A percentile compares a stretch with the other conserved stretches of the same genome.
phyloP scores from a whole-genome alignment of 2,888 invertebrate genomes.

The Troides oblongomaculatus region DNA sequence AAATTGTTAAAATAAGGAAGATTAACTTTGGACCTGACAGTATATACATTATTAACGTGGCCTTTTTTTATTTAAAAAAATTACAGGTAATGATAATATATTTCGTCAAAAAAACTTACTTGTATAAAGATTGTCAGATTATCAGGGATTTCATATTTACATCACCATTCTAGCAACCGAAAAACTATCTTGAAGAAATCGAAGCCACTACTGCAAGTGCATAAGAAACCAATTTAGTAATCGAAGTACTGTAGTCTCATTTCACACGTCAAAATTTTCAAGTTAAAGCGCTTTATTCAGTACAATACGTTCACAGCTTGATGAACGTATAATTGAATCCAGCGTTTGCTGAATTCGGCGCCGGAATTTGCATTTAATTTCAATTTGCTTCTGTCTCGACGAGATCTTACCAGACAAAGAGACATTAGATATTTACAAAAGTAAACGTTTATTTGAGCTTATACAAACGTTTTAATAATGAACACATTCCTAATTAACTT shows the following conservation, averaged over 20 bases:
- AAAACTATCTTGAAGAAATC: neutral
- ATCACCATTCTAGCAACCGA: neutral
- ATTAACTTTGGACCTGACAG: too few species aligned
- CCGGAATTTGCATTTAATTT: constrained; percentile 26
- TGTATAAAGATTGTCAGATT: too few species aligned
- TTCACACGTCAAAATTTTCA: neutral
- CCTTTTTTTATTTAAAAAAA: too few species aligned
- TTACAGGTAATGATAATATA: too few species aligned
- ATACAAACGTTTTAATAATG: neutral
- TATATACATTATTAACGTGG: too few species aligned
- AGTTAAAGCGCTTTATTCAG: neutral
- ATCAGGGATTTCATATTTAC: too few species aligned
- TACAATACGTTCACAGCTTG: neutral
- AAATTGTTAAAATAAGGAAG: too few species aligned
- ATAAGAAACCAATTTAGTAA: neutral
- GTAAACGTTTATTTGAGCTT: neutral
- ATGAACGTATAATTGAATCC: constrained; percentile 3
- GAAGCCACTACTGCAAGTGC: too few species aligned
- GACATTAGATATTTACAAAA: constrained; percentile 1
- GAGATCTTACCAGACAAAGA: neutral
- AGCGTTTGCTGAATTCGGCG: constrained; percentile 5
- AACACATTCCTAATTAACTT: neutral
- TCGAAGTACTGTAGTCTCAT: neutral
- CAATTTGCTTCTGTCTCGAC: neutral
- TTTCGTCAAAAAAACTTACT: too few species aligned